Percentiles rank a stretch among this genome's conserved stretches.
Conservation (phyloP, 2,888 invertebrate genomes). For the Drosophila vallismaia region DNA sequence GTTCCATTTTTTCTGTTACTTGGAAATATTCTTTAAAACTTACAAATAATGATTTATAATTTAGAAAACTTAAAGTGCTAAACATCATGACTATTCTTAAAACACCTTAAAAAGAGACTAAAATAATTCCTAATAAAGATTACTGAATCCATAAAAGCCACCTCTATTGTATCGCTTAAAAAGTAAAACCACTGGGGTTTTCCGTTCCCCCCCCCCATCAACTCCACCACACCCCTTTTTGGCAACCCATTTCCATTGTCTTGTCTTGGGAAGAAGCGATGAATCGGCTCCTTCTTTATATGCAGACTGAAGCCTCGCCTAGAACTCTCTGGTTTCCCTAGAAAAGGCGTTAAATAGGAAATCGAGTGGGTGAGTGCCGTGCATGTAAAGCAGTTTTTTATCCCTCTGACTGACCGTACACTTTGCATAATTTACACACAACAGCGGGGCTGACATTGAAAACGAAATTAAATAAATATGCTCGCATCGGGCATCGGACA, state of each 20-base stretch:
- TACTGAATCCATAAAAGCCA: background rate
- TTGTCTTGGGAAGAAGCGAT: slow-evolving; percentile 11
- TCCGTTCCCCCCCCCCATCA: background rate
- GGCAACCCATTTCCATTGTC: slow-evolving; percentile 5
- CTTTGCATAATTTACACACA: slow-evolving; percentile 69
- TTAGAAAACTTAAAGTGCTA: too few relatives aligned
- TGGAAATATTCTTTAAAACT: too few relatives aligned
- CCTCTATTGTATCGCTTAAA: slow-evolving; percentile 19
- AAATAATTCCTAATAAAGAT: too few relatives aligned
- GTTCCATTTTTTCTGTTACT: too few relatives aligned
- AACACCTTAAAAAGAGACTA: too few relatives aligned
- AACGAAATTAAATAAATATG: slow-evolving; percentile 54
- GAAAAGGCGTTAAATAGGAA: slow-evolving; percentile 49
- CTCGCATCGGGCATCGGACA: slow-evolving; percentile 14
- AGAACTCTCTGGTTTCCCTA: slow-evolving; percentile 44
- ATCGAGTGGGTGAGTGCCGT: slow-evolving; percentile 59
- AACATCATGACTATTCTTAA: too few relatives aligned
- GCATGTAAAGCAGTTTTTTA: slow-evolving; percentile 44
- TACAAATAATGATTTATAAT: too few relatives aligned
- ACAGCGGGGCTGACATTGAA: slow-evolving; percentile 67
- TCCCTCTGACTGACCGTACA: slow-evolving; percentile 18
- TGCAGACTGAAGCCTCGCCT: slow-evolving; percentile 51
- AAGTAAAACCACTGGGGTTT: slow-evolving; percentile 49
- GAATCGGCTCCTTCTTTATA: slow-evolving; percentile 39
- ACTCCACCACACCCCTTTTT: background rate